Conservation (phyloP, 1,140 invertebrate genomes). For the Pentalonia nigronervosa region DNA sequence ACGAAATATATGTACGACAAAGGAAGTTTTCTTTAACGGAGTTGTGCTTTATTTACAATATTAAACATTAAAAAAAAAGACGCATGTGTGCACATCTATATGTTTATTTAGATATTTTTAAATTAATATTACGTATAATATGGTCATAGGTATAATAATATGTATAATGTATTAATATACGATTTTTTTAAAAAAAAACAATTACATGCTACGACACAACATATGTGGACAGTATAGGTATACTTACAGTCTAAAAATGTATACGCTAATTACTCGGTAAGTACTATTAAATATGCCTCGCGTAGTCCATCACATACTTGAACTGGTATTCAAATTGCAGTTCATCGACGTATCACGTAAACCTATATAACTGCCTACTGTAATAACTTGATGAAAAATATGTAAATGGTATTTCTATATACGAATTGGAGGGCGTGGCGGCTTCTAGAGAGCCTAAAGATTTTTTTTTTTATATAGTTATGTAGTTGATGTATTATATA, state of each 20-base stretch:
- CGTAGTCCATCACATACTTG: not conserved
- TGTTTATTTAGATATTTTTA: not conserved
- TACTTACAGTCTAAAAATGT: not conserved
- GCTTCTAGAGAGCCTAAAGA: not conserved
- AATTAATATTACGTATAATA: not conserved
- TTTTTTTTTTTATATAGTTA: not conserved
- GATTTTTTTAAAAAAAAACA: not conserved
- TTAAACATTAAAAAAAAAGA: not conserved
- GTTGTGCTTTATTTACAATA: not conserved
- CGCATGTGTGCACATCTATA: not conserved
- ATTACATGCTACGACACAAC: not conserved
- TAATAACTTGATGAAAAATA: not conserved
- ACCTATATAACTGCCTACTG: not conserved
- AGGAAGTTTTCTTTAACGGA: not conserved
- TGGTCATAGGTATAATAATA: not conserved
- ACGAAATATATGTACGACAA: not conserved
- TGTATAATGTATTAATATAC: too few relatives aligned
- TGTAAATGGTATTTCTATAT: not conserved
- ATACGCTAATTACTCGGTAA: not conserved
- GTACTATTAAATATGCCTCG: not conserved
- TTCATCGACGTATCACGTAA: not conserved
- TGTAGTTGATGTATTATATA: not conserved
- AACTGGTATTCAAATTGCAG: not conserved
- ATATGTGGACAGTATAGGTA: not conserved
- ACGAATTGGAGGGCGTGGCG: not conserved